Base-by-base conservation (phyloP, 2,797 vertebrate genomes). In the Etheostoma nigrum region DNA sequence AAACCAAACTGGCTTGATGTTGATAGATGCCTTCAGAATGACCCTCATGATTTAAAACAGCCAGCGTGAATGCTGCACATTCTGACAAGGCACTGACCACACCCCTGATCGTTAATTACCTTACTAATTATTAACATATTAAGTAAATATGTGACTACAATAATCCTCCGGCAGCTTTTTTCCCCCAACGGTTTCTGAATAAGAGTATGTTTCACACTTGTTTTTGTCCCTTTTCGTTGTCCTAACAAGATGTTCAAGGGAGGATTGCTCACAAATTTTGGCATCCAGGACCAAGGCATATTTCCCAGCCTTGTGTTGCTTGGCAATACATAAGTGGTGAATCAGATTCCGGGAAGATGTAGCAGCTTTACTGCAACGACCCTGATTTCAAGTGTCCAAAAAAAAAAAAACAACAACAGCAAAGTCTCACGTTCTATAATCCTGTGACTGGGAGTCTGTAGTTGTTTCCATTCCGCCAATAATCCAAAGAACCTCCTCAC, bases 11-110 rank as follows among this genome's bases (percentile, higher is more conserved):
- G 44, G 47, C 30, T 74, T 65, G 30, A 74, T 58, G 51, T 67
- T 52, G 66, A 74, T 71, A 66, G 48, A 71, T 55, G 67, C 65
- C 45, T 60, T 81, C 64, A 76, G 78, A 79, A 84, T 30, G 67
- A 81, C 12, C 30, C 27, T 71, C 10, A 1, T 30, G 23, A 52
- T 64, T 63, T 61, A 23, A 63, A 68, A 42, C 33, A 68, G 47
- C 40, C 25, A 23, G 25, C 55, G 36, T 30, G 59, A 67, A 48
- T 42, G n/a, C 64, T 73, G 68, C 52, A 74, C 25, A 57, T 60
- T 88, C 67, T 71, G 72, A 81, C 53, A 86, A 87, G 85, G 86
- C 90, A 82, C 86, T 73, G 73, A 81, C 70, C 27, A 67, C 79
- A 66, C 66, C 68, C 48, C 77, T 78, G 77, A 81, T 69, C 58